Percentiles rank a stretch among this genome's conserved stretches.
Evolutionary conservation across 1,140 invertebrate species (phyloP).

Genomic region (Drosophila eugracilis): DNA sequence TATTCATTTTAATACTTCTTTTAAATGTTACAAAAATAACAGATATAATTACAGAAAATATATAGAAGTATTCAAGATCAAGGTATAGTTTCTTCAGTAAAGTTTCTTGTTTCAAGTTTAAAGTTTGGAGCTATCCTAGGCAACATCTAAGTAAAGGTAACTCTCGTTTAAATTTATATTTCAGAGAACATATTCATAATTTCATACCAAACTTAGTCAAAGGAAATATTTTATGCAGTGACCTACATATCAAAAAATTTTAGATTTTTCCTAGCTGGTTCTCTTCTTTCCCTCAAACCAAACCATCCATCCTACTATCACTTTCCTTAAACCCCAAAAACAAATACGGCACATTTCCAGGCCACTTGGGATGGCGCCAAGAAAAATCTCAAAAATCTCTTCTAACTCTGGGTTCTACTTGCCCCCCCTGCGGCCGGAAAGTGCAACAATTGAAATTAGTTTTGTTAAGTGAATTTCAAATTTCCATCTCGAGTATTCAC

Average conservation of each 20-base stretch:
- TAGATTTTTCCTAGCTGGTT: background rate
- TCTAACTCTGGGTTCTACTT: constrained; percentile 41
- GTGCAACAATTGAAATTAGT: constrained; percentile 82
- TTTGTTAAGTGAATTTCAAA: constrained; percentile 80
- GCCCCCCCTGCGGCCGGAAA: constrained; percentile 47
- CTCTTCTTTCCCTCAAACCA: too few relatives aligned
- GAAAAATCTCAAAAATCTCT: constrained; percentile 67
- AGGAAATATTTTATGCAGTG: background rate
- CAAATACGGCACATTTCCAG: constrained; percentile 43
- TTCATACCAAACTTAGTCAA: too few relatives aligned
- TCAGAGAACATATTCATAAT: background rate
- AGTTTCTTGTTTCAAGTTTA: too few relatives aligned
- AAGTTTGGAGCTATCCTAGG: too few relatives aligned
- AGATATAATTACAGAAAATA: too few relatives aligned
- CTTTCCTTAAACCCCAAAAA: constrained; percentile 55
- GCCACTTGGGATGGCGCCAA: constrained; percentile 72
- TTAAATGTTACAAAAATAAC: too few relatives aligned
- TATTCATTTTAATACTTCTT: background rate
- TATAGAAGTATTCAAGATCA: too few relatives aligned
- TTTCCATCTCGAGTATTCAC: constrained; percentile 73
- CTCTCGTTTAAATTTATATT: too few relatives aligned
- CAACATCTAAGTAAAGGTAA: too few relatives aligned
- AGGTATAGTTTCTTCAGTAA: too few relatives aligned
- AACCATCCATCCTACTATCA: constrained; percentile 49
- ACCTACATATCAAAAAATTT: constrained; percentile 2